These are phyloP conservation scores for Myripristis jacobus DNA, from an alignment of 2,797 vertebrate genomes.

Conservation along the genomic window DNA sequence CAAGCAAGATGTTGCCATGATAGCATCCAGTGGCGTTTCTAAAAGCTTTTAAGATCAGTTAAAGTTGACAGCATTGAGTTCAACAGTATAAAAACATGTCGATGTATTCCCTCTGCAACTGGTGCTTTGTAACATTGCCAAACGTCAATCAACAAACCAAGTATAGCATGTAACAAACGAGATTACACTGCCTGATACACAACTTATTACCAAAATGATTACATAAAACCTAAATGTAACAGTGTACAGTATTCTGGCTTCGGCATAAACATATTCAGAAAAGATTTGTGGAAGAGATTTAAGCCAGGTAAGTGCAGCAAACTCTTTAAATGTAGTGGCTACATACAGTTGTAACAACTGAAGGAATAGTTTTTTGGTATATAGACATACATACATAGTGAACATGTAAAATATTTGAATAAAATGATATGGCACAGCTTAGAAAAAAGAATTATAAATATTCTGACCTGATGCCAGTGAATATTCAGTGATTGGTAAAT, in stretches of 20 bases:
- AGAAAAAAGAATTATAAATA: constrained; percentile 71
- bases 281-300: constrained; percentile 43
- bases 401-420: constrained; percentile 64
- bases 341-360: constrained; percentile 65
- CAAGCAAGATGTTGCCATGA: constrained; percentile 26
- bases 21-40: constrained; percentile 41
- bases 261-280: constrained; percentile 35
- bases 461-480: constrained; percentile 59
- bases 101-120: constrained; percentile 58
- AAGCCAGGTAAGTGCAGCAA: constrained; percentile 70
- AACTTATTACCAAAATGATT: constrained; percentile 46
- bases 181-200: constrained; percentile 54
- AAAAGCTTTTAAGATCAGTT: constrained; percentile 62
- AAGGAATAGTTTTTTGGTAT: constrained; percentile 79
- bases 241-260: constrained; percentile 63
- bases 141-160: constrained; percentile 19
- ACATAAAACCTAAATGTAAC: constrained; percentile 65
- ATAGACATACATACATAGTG: constrained; percentile 74
- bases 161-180: constrained; percentile 50
- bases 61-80: constrained; percentile 44
- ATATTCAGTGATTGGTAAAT: constrained; percentile 60
- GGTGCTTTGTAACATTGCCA: constrained; percentile 45
- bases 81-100: constrained; percentile 59
- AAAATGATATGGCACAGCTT: constrained; percentile 78
- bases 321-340: constrained; percentile 60